Conservation (phyloP, 2,113 vertebrate species). For the Paradisaea rubra region DNA sequence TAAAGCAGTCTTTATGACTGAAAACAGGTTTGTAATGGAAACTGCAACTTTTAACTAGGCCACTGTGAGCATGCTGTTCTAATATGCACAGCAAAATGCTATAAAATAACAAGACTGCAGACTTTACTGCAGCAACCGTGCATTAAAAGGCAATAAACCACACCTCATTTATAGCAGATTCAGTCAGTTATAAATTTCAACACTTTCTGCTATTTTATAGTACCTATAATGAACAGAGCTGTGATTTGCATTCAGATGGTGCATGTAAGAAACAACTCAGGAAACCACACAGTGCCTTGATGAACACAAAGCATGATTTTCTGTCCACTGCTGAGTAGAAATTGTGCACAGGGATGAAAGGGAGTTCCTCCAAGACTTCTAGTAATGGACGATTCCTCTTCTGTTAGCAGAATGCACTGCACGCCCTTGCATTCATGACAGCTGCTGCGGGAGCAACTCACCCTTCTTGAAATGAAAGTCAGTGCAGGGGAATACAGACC, state of each 20-base stretch:
- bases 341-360: conserved; percentile 5
- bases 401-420: conserved; percentile 6
- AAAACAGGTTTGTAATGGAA: conserved; percentile 31
- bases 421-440: neutral
- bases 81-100: conserved; percentile 13
- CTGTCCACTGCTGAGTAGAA: conserved; percentile 7
- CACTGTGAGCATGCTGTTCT: neutral
- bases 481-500: neutral
- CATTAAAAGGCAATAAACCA: conserved; percentile 57
- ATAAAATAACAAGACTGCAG: conserved; percentile 48
- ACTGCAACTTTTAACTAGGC: conserved; percentile 40
- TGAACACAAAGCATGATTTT: neutral
- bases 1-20: neutral
- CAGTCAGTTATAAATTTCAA: conserved; percentile 51
- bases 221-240: conserved; percentile 47
- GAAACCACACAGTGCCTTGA: conserved; percentile 22
- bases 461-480: neutral
- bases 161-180: conserved; percentile 43
- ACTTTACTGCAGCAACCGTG: conserved; percentile 43
- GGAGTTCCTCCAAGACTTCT: neutral
- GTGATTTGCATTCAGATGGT: conserved; percentile 53
- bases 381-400: conserved; percentile 18
- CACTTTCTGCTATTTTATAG: conserved; percentile 50
- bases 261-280: conserved; percentile 10
- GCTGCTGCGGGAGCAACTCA: neutral